Evolutionary conservation across 2,113 vertebrate genomes (phyloP).

Genomic region (Phylloscopus trochiloides): DNA sequence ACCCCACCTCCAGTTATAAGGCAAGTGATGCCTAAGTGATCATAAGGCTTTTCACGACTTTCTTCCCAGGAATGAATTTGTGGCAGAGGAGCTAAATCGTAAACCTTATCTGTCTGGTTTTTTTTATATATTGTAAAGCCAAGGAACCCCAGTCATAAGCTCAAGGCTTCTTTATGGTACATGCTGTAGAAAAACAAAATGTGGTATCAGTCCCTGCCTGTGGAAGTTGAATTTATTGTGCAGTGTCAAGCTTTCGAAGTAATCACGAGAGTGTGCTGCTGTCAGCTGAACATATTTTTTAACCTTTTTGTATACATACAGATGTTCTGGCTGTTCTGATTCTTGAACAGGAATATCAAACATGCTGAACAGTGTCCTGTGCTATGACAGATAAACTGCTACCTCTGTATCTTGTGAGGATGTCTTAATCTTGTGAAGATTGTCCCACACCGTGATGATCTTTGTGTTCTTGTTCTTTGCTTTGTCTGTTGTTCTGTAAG

Average conservation of each 20-base stretch:
- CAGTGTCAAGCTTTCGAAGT: neutral
- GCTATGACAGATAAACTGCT: neutral
- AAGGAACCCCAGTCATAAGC: neutral
- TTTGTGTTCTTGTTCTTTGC: neutral
- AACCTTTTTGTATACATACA: neutral
- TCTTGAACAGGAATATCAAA: neutral
- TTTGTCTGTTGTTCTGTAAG: neutral
- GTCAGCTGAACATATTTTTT: neutral
- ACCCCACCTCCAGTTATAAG: neutral
- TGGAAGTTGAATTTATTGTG: neutral
- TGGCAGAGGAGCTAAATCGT: neutral
- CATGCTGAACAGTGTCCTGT: neutral
- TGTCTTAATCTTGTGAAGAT: neutral
- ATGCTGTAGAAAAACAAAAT: neutral
- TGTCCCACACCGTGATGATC: neutral
- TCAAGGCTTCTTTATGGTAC: neutral
- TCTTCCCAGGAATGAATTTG: neutral
- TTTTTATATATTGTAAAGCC: neutral
- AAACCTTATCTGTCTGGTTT: neutral
- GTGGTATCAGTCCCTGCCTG: neutral
- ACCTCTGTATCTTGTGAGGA: neutral
- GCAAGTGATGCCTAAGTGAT: neutral
- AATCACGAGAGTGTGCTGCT: neutral
- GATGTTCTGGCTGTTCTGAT: neutral
- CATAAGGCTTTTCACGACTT: neutral